Evolutionary conservation across 2,888 invertebrate genomes (phyloP).

Genomic region (Suillia variegata): DNA sequence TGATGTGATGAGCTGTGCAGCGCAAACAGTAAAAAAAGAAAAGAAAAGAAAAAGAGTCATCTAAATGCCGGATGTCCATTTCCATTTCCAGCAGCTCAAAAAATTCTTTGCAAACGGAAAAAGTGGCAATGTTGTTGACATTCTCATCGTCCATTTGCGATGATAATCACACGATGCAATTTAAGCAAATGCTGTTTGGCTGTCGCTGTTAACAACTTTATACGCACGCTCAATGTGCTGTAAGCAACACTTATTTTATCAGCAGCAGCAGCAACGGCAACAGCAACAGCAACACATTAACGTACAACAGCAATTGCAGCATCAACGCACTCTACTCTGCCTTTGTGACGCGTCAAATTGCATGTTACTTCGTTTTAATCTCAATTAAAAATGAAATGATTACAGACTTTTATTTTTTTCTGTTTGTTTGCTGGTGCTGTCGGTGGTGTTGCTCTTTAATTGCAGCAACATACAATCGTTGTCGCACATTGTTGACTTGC

Average conservation of each 20-base stretch:
- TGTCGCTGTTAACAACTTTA: constrained; percentile 54
- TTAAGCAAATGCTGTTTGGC: constrained; percentile 55
- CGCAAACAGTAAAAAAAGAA: not conserved
- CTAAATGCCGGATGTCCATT: not conserved
- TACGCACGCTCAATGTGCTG: too few relatives aligned
- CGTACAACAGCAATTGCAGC: not conserved
- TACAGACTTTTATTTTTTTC: not conserved
- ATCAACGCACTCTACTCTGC: not conserved
- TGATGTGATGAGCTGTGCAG: not conserved
- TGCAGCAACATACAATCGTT: too few relatives aligned
- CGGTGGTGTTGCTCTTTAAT: too few relatives aligned
- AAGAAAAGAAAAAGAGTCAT: too few relatives aligned
- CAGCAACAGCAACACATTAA: constrained; percentile 6
- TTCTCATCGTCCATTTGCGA: not conserved
- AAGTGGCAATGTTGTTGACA: not conserved
- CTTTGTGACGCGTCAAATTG: not conserved
- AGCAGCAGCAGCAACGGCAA: constrained; percentile 9
- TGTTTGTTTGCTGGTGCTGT: not conserved
- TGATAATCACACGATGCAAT: constrained; percentile 46
- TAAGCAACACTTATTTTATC: constrained; percentile 42
- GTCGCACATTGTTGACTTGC: too few relatives aligned
- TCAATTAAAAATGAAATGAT: constrained; percentile 4
- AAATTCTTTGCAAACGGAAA: too few relatives aligned
- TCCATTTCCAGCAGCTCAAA: too few relatives aligned
- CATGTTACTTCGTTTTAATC: not conserved